Base-by-base conservation (phyloP, 2,797 vertebrate genomes). In the Crossoptilon crossoptilon region DNA sequence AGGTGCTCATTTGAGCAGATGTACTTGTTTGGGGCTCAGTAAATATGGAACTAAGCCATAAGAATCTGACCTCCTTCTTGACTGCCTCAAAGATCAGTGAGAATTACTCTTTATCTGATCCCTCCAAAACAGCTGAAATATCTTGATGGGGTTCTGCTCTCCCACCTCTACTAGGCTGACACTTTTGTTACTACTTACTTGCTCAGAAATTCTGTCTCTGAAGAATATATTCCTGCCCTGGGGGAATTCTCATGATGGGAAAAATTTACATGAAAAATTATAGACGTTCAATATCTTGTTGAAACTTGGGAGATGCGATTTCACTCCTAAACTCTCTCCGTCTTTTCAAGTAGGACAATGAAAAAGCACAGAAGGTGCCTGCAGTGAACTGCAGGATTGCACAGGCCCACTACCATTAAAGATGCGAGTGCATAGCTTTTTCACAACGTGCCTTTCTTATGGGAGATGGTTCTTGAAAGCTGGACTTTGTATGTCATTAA, bases 41-140 rank as follows among this genome's bases (percentile, higher is more conserved):
- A 81, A 86, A 69, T 68, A 90, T 1, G 59, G 35, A 29, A 51
- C 15, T 11, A 75, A 73, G 43, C 37, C 4, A 56, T 15, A 6
- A 13, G 23, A 8, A 84, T 46, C 21, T 29, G 7, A 7, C 11
- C 22, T 63, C 16, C 12, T 35, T 48, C 9, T 31, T 55, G 59
- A 39, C 5, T 70, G 14, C 41, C 22, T 77, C 29, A 85, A 71
- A 39, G 29, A 13, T 41, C 35, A 71, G 9, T 29, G 23, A 80
- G 53, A 89, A 29, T 14, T 56, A 23, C 6, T n/a, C 5, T 2
- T 1, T 10, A 2, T 12, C 26, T 4, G 1, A 21, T 59, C 4
- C 4, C 2, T 85, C 39, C 21, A 22, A 59, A 81, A 49, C 2
- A 43, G 11, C 6, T 56, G 10, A 51, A 0, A 2, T 24, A 7